These are phyloP conservation scores for Caenorhabditis japonica DNA, from an alignment of 2,888 invertebrate species.

Conservation along the genomic window DNA sequence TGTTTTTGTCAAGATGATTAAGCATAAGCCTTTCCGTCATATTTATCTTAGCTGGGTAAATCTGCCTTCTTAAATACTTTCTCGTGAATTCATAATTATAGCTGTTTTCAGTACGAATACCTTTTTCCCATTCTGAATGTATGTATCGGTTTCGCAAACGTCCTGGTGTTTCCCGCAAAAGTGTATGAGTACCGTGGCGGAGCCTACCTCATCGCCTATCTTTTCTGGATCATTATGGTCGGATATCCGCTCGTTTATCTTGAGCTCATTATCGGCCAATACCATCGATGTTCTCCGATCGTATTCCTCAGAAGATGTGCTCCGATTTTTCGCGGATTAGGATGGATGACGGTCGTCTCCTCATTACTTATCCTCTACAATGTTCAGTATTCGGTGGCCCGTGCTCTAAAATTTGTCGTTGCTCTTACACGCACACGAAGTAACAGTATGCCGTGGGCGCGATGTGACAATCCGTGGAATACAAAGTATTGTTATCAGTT, in stretches of 20 bases:
- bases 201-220: conserved; percentile 16
- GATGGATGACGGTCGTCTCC: conserved; percentile 9
- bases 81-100: too few relatives aligned
- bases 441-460: conserved; percentile 11
- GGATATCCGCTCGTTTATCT: conserved; percentile 18
- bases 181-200: conserved; percentile 21
- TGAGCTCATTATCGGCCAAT: conserved; percentile 19
- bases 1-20: too few relatives aligned
- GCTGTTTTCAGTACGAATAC: conserved; percentile 17
- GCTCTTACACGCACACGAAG: background rate
- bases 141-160: conserved; percentile 15
- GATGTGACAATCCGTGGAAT: conserved; percentile 20
- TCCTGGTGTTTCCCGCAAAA: conserved; percentile 12
- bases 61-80: too few relatives aligned
- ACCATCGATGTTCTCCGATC: conserved; percentile 10
- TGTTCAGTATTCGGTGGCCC: conserved; percentile 19
- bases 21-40: too few relatives aligned
- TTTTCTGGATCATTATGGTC: background rate
- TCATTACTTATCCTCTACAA: conserved; percentile 2
- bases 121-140: conserved; percentile 14
- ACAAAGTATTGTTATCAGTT: conserved; percentile 19
- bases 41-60: too few relatives aligned
- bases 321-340: conserved; percentile 19
- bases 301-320: conserved; percentile 18
- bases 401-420: conserved; percentile 12